Percentiles rank a stretch among this genome's conserved stretches.
phyloP scores from a whole-genome alignment of 2,113 vertebrate species.

The Andinoacara biseriatus region DNA sequence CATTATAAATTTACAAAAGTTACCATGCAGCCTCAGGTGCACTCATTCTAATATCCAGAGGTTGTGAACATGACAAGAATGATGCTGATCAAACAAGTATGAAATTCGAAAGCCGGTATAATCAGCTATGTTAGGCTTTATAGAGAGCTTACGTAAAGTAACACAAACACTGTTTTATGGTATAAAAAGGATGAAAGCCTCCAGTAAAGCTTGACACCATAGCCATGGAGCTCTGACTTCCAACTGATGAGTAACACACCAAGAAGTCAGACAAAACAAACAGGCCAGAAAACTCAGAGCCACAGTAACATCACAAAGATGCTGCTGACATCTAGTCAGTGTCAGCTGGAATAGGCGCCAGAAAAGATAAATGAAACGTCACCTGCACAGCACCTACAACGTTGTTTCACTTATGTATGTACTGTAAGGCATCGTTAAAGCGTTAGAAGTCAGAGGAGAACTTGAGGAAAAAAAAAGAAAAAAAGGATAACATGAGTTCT shows the following conservation, averaged over 20 bases:
- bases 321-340: slow-evolving; percentile 10
- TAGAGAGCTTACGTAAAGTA: neutral
- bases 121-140: neutral
- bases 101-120: neutral
- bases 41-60: no score
- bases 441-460: neutral
- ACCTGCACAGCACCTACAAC: neutral
- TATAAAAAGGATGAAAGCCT: neutral
- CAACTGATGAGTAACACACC: slow-evolving; percentile 30
- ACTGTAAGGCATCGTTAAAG: slow-evolving; percentile 4
- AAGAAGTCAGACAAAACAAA: slow-evolving; percentile 23
- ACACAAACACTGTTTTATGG: neutral
- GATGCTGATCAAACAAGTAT: neutral
- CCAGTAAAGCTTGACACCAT: slow-evolving; percentile 5
- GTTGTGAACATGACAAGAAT: neutral
- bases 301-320: slow-evolving; percentile 1
- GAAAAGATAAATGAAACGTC: slow-evolving; percentile 9
- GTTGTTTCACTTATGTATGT: slow-evolving; percentile 2
- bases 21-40: no score
- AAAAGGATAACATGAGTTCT: neutral
- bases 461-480: neutral
- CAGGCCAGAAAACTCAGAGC: slow-evolving; percentile 11
- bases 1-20: no score
- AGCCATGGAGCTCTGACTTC: slow-evolving; percentile 20
- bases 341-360: neutral